Conservation (phyloP, 2,797 vertebrate genomes). For the Gambelia wislizenii region DNA sequence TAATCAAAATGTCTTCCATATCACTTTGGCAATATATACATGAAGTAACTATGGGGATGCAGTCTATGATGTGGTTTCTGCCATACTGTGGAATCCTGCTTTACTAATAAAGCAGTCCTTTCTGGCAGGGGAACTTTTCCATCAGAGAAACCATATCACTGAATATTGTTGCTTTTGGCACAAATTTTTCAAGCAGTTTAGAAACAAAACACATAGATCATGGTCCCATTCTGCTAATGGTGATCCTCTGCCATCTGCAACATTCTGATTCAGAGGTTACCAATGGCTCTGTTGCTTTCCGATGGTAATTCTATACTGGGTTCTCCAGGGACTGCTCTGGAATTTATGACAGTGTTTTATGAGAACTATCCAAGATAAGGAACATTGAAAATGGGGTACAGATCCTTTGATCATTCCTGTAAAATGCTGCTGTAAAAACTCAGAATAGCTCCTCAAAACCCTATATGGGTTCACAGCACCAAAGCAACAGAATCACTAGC, state of each 20-base stretch:
- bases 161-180: background rate
- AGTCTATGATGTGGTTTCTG: background rate
- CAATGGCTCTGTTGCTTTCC: too few relatives aligned
- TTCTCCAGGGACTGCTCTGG: too few relatives aligned
- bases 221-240: background rate
- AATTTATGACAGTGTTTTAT: too few relatives aligned
- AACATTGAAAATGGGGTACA: too few relatives aligned
- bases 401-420: too few relatives aligned
- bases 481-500: too few relatives aligned
- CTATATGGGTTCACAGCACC: too few relatives aligned
- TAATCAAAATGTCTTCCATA: background rate
- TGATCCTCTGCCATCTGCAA: background rate
- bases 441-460: too few relatives aligned
- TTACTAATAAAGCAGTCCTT: background rate
- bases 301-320: too few relatives aligned
- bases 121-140: background rate
- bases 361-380: too few relatives aligned
- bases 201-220: background rate
- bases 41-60: background rate
- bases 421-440: too few relatives aligned
- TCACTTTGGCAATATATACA: background rate
- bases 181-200: background rate
- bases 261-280: too few relatives aligned
- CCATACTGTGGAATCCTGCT: background rate
- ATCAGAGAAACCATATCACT: background rate